These are phyloP conservation scores for Coecobrya sp. DNA, from an alignment of 2,888 invertebrate genomes.

Conservation along the genomic window DNA sequence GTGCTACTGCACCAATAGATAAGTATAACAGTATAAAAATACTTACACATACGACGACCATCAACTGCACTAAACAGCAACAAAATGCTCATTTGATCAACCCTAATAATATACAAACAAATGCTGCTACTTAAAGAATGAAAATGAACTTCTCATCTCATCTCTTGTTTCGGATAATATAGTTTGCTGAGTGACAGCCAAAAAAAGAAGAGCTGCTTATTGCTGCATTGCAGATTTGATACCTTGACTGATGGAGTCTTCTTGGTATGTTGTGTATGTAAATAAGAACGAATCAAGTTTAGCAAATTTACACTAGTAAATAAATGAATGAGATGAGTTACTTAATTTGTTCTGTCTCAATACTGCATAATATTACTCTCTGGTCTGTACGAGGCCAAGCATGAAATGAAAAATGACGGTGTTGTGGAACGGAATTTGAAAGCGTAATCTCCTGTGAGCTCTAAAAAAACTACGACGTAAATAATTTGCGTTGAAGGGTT, in stretches of 20 bases:
- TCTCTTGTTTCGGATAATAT: not conserved
- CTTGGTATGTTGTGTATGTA: not conserved
- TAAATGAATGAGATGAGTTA: not conserved
- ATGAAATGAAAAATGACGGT: too few species aligned
- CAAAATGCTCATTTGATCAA: not conserved
- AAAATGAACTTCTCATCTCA: constrained; percentile 15
- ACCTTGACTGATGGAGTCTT: constrained; percentile 1
- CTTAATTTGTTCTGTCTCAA: not conserved
- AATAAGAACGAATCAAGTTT: not conserved
- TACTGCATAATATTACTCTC: not conserved
- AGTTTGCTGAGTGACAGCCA: constrained; percentile 30
- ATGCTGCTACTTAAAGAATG: not conserved
- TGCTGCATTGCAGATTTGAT: constrained; percentile 29
- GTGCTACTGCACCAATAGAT: not conserved
- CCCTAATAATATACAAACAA: not conserved
- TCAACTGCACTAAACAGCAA: not conserved
- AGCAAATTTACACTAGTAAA: not conserved
- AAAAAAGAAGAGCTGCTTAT: not conserved
- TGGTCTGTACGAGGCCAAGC: not conserved
- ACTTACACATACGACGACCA: not conserved
- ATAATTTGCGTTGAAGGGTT: too few species aligned
- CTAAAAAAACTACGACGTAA: too few species aligned
- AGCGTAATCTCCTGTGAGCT: too few species aligned
- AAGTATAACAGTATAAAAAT: not conserved
- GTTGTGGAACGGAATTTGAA: too few species aligned